Base-by-base conservation (phyloP, 2,113 vertebrate genomes). In the human (Homo sapiens) region DNA sequence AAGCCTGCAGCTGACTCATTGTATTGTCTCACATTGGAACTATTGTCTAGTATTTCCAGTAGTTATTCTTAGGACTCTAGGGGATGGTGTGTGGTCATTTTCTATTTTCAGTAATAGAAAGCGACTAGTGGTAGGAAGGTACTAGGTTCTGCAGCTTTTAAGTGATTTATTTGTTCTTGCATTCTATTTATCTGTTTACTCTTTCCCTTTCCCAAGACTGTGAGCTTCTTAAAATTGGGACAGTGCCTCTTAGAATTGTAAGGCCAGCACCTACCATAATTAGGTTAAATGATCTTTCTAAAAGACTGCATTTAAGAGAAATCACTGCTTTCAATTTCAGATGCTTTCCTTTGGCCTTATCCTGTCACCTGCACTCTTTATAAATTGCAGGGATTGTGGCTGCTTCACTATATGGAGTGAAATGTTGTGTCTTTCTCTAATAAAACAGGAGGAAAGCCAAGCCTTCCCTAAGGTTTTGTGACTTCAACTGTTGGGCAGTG, bases 91-190 rank as follows among this genome's bases (percentile, higher is more conserved):
- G 52, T 3, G 73, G 94, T 96, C 22, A 10, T 88, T 90, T 95
- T 93, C 84, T 94, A 25, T 90, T 98, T 97, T 84, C 8, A 5
- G 45, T 75, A 80, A 61, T 70, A 95, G 97, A 96, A 98, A 98
- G 93, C 81, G 82, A 48, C 5, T 78, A 12, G 72, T 85, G 85
- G 94, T 83, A 75, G 80, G 50, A 95, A 94, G 76, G 45, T 40
- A 32, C 64, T 78, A 95, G 96, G 94, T 94, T 12, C 93, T 90
- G 22, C 70, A 75, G 45, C 72, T 70, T 0, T 68, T 87, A 13
- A 38, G 30, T 96, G 79, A 72, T 97, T 80, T 97, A 72, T 97
- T 85, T 98, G 64, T 96, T 98, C 91, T 93, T 90, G 10, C n/a
- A 18, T 79, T 0, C 23, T 66, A 27, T 35, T 84, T 96, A 96